A percentile compares a stretch with the other conserved stretches of the same genome.
Conservation (phyloP, 2,113 vertebrate species). For the Varanus komodoensis region DNA sequence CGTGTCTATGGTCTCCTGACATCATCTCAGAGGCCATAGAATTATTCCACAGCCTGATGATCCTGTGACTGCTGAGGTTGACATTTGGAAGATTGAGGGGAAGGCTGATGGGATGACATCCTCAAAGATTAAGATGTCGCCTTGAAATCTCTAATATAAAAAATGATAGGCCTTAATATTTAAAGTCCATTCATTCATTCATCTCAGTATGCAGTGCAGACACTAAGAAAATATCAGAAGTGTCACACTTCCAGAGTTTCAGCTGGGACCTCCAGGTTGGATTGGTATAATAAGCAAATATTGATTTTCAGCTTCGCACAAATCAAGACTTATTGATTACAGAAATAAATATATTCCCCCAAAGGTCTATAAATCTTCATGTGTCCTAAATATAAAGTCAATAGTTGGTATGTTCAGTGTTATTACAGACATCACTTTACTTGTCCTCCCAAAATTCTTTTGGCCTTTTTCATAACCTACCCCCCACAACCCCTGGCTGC, state of each 20-base stretch:
- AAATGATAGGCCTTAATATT: neutral
- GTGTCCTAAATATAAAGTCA: slow-evolving; percentile 15
- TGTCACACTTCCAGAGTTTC: neutral
- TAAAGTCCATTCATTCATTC: neutral
- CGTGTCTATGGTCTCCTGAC: no score
- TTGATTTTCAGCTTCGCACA: neutral
- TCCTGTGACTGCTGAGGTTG: no score
- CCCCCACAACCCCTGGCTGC: no score
- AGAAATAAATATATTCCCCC: neutral
- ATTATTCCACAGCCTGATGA: no score
- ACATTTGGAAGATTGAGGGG: no score
- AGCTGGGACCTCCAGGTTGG: neutral
- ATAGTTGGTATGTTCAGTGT: neutral
- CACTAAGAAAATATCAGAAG: neutral
- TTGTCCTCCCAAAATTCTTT: neutral
- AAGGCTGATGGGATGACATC: no score
- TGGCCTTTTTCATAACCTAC: neutral
- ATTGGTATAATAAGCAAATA: slow-evolving; percentile 24
- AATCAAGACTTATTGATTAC: slow-evolving; percentile 12
- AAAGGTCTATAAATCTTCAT: slow-evolving; percentile 15
- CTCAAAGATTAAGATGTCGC: neutral
- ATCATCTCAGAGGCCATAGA: no score
- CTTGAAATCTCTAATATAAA: neutral
- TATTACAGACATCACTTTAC: neutral
- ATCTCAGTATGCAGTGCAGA: neutral